phyloP scores from a whole-genome alignment of 2,797 vertebrate species.

The Macropus fuliginosus region DNA sequence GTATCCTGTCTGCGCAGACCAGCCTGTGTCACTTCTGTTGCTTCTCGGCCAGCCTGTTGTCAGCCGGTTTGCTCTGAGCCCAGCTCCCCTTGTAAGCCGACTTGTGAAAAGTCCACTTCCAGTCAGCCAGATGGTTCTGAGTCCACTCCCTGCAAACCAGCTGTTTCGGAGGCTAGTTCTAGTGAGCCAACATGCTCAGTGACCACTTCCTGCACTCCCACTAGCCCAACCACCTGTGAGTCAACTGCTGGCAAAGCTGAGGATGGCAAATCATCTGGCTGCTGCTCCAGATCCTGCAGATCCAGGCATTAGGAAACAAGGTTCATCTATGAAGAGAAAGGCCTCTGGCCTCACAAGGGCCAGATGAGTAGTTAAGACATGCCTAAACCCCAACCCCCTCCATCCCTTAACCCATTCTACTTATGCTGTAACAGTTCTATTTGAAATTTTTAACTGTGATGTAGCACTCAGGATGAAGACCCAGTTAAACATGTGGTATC shows the following conservation, averaged over 20 bases:
- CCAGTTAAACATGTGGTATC: not conserved
- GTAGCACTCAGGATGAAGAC: not conserved
- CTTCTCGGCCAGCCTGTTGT: constrained; percentile 64
- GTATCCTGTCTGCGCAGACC: constrained; percentile 65
- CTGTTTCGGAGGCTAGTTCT: constrained; percentile 46
- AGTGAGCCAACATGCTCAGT: not conserved
- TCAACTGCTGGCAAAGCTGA: constrained; percentile 1
- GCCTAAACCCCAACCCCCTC: not conserved
- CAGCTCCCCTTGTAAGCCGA: not conserved
- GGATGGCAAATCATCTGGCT: constrained; percentile 55
- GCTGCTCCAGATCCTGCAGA: not conserved
- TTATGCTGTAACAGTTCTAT: constrained; percentile 15
- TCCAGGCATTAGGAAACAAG: not conserved
- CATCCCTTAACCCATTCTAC: not conserved
- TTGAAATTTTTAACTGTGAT: constrained; percentile 14
- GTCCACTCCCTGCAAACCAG: constrained; percentile 37
- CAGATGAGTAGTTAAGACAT: constrained; percentile 23
- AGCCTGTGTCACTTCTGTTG: constrained; percentile 57
- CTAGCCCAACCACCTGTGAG: constrained; percentile 46
- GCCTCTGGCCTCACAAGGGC: not conserved
- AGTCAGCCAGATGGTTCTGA: constrained; percentile 46
- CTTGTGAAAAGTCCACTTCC: constrained; percentile 60
- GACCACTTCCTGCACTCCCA: constrained; percentile 44
- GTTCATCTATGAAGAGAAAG: not conserved
- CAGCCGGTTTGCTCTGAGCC: constrained; percentile 13